Evolutionary conservation across 2,888 invertebrate species (phyloP).

Genomic region (Tribolium freemani): DNA sequence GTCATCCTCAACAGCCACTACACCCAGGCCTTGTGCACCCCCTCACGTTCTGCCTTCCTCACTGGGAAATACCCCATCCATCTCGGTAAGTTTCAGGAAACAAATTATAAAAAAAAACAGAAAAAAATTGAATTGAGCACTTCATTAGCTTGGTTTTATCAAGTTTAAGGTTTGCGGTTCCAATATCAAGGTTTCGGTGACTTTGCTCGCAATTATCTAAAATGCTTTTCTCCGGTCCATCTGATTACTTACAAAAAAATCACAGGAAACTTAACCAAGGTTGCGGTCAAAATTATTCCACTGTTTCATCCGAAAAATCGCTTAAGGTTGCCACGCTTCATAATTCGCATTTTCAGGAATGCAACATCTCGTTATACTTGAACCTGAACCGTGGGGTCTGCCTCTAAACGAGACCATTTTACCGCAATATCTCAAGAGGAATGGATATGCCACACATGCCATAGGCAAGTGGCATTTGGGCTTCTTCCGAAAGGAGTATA

Average conservation of each 20-base stretch:
- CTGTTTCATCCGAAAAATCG: neutral
- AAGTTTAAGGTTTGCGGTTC: constrained; percentile 17
- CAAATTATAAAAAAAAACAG: too few species aligned
- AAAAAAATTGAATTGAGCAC: too few species aligned
- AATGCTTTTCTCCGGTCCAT: constrained; percentile 1
- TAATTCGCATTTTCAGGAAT: constrained; percentile 70
- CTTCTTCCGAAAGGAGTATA: constrained; percentile 78
- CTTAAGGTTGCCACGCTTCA: constrained; percentile 13
- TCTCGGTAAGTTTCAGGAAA: constrained; percentile 73
- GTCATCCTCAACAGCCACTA: constrained; percentile 91
- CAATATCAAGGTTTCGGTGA: constrained; percentile 18
- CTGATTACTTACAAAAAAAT: constrained; percentile 3
- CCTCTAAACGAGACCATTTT: constrained; percentile 73
- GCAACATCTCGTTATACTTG: constrained; percentile 80
- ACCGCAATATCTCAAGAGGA: constrained; percentile 75
- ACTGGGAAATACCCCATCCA: constrained; percentile 93
- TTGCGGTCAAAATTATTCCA: constrained; percentile 40
- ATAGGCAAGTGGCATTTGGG: constrained; percentile 93
- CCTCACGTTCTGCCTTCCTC: constrained; percentile 85
- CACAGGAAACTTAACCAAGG: constrained; percentile 37
- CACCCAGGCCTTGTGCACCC: constrained; percentile 89
- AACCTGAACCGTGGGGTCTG: constrained; percentile 82
- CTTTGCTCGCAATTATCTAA: neutral
- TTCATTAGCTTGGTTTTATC: neutral
- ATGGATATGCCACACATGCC: constrained; percentile 82